phyloP scores from a whole-genome alignment of 2,888 invertebrate species.

The Caenorhabditis sulstoni region DNA sequence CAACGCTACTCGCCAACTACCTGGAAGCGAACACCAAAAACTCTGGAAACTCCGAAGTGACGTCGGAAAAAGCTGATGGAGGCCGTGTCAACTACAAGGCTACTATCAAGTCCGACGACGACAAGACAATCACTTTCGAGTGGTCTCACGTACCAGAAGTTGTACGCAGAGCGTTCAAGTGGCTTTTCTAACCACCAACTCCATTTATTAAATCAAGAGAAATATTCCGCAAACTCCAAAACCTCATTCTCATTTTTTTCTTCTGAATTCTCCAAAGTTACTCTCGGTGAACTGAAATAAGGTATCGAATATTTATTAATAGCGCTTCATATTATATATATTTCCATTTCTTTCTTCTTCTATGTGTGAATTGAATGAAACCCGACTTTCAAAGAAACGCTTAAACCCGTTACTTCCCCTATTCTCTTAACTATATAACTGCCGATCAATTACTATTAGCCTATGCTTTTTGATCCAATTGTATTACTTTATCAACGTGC shows the following conservation, averaged over 20 bases:
- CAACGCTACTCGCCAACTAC: constrained; percentile 73
- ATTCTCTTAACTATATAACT: too few relatives aligned
- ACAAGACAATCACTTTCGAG: constrained; percentile 73
- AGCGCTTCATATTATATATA: constrained; percentile 52
- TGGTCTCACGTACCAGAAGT: constrained; percentile 73
- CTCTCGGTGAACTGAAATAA: constrained; percentile 45
- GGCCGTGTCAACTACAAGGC: constrained; percentile 67
- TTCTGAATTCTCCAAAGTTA: constrained; percentile 11
- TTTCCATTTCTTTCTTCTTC: not conserved
- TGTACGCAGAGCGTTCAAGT: constrained; percentile 73
- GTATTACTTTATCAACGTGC: not conserved
- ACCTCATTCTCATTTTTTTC: constrained; percentile 12
- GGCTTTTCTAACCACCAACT: constrained; percentile 76
- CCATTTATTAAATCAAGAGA: not conserved
- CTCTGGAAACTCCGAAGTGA: constrained; percentile 41
- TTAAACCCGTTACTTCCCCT: too few relatives aligned
- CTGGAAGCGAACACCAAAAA: constrained; percentile 72
- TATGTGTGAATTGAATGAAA: constrained; percentile 31
- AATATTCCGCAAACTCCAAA: constrained; percentile 2
- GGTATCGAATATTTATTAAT: not conserved
- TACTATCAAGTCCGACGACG: constrained; percentile 70
- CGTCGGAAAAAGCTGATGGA: constrained; percentile 31
- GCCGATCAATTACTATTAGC: not conserved
- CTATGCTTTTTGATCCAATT: not conserved
- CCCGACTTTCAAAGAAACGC: not conserved